Percentiles rank a stretch among this genome's conserved stretches.
Evolutionary conservation across 2,113 vertebrate genomes (phyloP).

Genomic region (Lampris incognitus): DNA sequence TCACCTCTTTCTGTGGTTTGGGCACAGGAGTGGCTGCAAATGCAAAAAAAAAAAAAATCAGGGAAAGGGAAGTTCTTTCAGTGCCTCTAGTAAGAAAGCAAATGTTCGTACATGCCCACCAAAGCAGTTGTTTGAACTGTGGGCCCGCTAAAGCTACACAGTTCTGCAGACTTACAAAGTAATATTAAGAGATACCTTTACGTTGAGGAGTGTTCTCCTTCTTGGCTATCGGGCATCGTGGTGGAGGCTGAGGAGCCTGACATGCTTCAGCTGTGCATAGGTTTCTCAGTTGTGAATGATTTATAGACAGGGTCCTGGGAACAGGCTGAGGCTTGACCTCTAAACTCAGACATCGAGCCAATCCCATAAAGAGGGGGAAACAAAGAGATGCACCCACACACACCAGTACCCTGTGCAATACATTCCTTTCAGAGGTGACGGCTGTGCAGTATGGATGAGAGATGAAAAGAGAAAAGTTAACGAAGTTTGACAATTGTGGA

Average conservation of each 20-base stretch:
- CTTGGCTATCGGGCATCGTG: conserved; percentile 17
- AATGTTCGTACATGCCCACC: neutral
- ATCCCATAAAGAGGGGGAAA: conserved; percentile 60
- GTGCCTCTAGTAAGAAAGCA: neutral
- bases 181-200: conserved; percentile 36
- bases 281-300: too few relatives aligned
- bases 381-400: conserved; percentile 51
- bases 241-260: conserved; percentile 34
- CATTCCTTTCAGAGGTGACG: conserved; percentile 38
- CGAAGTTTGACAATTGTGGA: neutral
- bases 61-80: neutral
- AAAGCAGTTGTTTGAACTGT: too few relatives aligned
- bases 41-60: neutral
- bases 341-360: conserved; percentile 62
- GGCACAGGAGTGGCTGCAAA: conserved; percentile 31
- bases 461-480: neutral
- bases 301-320: conserved; percentile 8
- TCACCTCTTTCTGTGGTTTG: conserved; percentile 64
- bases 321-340: conserved; percentile 29
- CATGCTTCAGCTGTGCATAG: neutral
- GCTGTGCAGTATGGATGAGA: conserved; percentile 8
- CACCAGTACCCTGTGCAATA: conserved; percentile 57
- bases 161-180: neutral
- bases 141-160: too few relatives aligned
- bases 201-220: neutral